Percentiles rank a stretch among this genome's conserved stretches.
Evolutionary conservation across 2,113 vertebrate genomes (phyloP).

Genomic region (Globicephala melas): DNA sequence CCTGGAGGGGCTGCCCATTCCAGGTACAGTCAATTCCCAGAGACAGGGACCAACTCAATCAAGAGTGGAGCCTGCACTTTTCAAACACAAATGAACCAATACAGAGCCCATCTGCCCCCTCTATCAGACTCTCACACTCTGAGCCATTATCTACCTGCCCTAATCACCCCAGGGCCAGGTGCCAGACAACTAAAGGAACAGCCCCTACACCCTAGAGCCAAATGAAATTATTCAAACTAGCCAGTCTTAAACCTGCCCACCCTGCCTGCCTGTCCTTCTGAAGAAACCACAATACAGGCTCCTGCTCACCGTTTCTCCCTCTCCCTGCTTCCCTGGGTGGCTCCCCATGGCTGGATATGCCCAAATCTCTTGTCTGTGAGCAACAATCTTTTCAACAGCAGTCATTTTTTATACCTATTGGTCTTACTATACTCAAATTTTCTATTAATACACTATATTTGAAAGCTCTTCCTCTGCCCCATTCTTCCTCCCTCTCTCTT

Average conservation of each 20-base stretch:
- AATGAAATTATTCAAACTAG: background rate
- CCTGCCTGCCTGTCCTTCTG: background rate
- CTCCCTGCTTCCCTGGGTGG: background rate
- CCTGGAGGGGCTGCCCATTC: background rate
- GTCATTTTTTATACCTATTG: background rate
- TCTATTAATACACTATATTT: background rate
- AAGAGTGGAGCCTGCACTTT: background rate
- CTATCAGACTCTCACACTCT: background rate
- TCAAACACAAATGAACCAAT: background rate
- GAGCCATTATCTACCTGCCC: no score
- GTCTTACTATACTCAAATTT: background rate
- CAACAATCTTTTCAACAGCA: background rate
- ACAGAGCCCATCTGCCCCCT: background rate
- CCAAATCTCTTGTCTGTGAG: background rate
- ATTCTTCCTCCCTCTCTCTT: background rate
- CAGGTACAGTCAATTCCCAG: background rate
- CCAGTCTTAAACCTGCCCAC: background rate
- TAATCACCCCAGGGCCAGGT: background rate
- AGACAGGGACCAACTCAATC: background rate
- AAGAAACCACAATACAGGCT: background rate
- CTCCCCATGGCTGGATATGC: fast-evolving
- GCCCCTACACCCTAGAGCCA: fast-evolving
- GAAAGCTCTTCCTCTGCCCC: background rate
- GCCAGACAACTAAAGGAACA: background rate
- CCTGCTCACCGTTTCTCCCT: no score